Base-by-base conservation (phyloP, 2,797 vertebrate genomes). In the Nannoperca australis region DNA sequence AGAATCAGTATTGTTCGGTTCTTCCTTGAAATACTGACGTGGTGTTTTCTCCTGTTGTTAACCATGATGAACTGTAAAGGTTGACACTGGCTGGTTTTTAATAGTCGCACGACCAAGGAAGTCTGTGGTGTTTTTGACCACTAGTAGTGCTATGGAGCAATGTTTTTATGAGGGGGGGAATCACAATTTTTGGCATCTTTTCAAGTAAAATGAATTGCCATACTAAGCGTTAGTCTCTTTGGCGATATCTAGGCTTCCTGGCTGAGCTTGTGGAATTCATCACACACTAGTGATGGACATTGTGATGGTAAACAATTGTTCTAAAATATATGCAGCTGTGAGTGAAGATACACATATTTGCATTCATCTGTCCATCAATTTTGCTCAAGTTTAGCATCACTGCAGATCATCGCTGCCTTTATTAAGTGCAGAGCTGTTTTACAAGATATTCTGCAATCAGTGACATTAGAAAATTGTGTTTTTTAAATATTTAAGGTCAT, bases 401-500 rank as follows among this genome's bases (percentile, higher is more conserved):
- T 60, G 32, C 20, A 34, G 22, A 2, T 44, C 45, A 36, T 49
- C 20, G 14, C 17, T 38, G 45, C 14, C 7, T 50, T 20, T 11
- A 65, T 45, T 36, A 14, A 20, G 27, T n/a, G 27, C 8, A 11
- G 3, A 50, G 14, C 15, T 32, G 22, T 40, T 60, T 50, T 24
- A 34, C 22, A 42, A 22, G 10, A 69, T 38, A 8, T 53, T 22
- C 14, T 32, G 34, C 27, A 3, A 17, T 34, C 42, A 34, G 49
- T 44, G 22, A 50, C 45, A 53, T 58, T 49, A 20, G 14, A 69
- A 18, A 0, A 32, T 47, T 10, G 5, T 74, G 45, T 68, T 61
- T 68, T 61, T 58, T 50, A 53, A 70, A 76, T 50, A 73, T 67
- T 74, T 47, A 68, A 51, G 3, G 10, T 54, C 20, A 11, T 12